Conservation (phyloP, 2,113 vertebrate genomes). For the Odontophorus gujanensis region DNA sequence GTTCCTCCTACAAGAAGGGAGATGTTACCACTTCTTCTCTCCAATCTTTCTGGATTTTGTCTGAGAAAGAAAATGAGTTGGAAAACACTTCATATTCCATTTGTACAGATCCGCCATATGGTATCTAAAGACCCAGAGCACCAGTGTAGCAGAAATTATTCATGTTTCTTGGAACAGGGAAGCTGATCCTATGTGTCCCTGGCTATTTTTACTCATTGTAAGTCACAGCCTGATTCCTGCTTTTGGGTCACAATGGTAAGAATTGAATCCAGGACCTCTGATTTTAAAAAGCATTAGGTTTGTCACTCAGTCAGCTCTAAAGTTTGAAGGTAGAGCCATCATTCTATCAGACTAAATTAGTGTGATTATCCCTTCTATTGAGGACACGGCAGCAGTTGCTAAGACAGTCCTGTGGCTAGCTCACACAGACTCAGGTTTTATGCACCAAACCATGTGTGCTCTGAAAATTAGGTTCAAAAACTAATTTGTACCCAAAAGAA, state of each 20-base stretch:
- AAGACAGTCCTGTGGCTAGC: neutral
- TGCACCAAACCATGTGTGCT: neutral
- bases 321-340: conserved; percentile 15
- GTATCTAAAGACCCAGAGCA: neutral
- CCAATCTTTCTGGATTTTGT: neutral
- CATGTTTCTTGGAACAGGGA: neutral
- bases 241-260: neutral
- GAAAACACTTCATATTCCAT: neutral
- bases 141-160: neutral
- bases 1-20: neutral
- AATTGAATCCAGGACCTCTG: neutral
- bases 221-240: neutral
- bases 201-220: conserved; percentile 12
- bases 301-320: neutral
- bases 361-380: neutral
- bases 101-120: neutral
- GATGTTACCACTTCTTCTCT: neutral
- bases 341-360: neutral
- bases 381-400: neutral
- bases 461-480: conserved; percentile 29
- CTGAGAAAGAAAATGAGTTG: neutral
- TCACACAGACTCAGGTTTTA: neutral
- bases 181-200: neutral
- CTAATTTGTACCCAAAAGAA: conserved; percentile 28
- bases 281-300: conserved; percentile 13